A percentile compares a stretch with the other conserved stretches of the same genome.
These are phyloP conservation scores for Anagrus nilaparvatae DNA, from an alignment of 1,140 invertebrate species.

Conservation along the genomic window DNA sequence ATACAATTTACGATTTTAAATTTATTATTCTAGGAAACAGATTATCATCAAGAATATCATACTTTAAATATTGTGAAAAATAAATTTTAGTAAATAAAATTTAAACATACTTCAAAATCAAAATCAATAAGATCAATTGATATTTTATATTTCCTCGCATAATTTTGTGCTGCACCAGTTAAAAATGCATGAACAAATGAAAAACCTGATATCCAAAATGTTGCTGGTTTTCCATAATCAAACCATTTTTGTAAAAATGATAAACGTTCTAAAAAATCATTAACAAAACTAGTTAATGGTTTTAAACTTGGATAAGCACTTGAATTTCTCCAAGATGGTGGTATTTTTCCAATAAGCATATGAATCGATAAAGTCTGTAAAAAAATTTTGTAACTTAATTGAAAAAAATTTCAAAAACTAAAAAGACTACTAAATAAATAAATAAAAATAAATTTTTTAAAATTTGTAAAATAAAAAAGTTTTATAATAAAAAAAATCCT, in stretches of 20 bases:
- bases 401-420: no score
- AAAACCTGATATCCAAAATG: slow-evolving; percentile 90
- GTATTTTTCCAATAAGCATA: slow-evolving; percentile 66
- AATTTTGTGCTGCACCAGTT: slow-evolving; percentile 87
- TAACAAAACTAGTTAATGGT: slow-evolving; percentile 73
- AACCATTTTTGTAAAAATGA: slow-evolving; percentile 71
- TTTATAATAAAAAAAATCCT: no score
- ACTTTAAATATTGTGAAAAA: slow-evolving; percentile 2
- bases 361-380: slow-evolving; percentile 46
- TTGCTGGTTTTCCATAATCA: slow-evolving; percentile 61
- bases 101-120: slow-evolving; percentile 57
- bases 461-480: no score
- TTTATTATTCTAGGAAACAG: no score
- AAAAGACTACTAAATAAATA: no score
- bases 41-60: no score
- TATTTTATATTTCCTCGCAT: slow-evolving; percentile 74
- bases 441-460: no score
- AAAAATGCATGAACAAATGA: slow-evolving; percentile 92
- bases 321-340: slow-evolving; percentile 65
- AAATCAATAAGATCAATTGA: slow-evolving; percentile 80
- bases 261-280: slow-evolving; percentile 73
- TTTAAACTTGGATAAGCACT: slow-evolving; percentile 84
- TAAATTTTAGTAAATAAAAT: no score
- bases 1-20: no score
- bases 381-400: no score